Conservation (phyloP, 2,113 vertebrate genomes). For the Collichthys lucidus region DNA sequence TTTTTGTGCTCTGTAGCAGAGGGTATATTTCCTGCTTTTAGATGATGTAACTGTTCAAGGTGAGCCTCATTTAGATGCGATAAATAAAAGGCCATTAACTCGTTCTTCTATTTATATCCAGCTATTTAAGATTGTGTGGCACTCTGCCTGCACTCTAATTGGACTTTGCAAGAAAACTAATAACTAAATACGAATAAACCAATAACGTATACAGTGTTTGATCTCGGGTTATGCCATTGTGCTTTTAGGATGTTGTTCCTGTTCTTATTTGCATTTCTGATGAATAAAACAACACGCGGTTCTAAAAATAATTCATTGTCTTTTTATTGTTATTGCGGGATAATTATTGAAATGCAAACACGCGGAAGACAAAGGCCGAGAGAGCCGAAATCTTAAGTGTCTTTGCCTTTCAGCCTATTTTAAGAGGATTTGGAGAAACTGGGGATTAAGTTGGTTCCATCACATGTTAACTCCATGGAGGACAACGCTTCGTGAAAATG, state of each 20-base stretch:
- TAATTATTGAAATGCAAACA: conserved; percentile 38
- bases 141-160: not conserved
- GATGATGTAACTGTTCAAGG: not conserved
- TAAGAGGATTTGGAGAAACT: conserved; percentile 71
- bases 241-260: conserved; percentile 19
- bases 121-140: not conserved
- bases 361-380: conserved; percentile 13
- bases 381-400: conserved; percentile 29
- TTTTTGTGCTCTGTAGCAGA: not conserved
- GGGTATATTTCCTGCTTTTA: not conserved
- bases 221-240: not conserved
- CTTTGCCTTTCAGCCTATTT: conserved; percentile 57
- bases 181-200: no score
- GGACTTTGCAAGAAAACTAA: not conserved
- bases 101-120: conserved; percentile 10
- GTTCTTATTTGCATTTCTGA: conserved; percentile 7
- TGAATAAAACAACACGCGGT: conserved; percentile 54
- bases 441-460: conserved; percentile 58
- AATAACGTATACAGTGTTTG: not conserved
- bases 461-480: conserved; percentile 19
- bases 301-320: conserved; percentile 9
- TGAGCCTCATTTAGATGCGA: conserved; percentile 11
- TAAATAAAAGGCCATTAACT: not conserved
- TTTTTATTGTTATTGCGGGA: conserved; percentile 18
- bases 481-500: conserved; percentile 12